Evolutionary conservation across 2,797 vertebrate genomes (phyloP).

Genomic region (Catostomus latipinnis): DNA sequence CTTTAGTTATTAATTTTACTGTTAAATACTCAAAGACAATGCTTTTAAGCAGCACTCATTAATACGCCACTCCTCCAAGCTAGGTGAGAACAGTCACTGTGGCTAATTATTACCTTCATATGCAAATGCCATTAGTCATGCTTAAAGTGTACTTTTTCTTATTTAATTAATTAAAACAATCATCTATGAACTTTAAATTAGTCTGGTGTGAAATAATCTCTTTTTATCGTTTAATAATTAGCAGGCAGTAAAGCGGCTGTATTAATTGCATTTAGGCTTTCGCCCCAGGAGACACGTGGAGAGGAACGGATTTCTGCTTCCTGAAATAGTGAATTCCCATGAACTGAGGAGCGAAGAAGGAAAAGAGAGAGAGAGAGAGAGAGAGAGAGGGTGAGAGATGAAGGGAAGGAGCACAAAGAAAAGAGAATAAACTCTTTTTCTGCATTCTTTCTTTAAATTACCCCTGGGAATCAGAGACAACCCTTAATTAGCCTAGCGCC

Average conservation of each 20-base stretch:
- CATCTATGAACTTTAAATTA: slow-evolving; percentile 95
- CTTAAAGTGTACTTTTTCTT: slow-evolving; percentile 78
- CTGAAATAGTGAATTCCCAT: slow-evolving; percentile 94
- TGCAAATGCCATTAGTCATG: slow-evolving; percentile 74
- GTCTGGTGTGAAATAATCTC: slow-evolving; percentile 90
- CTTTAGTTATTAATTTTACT: slow-evolving; percentile 80
- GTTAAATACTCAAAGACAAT: slow-evolving; percentile 79
- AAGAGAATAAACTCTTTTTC: slow-evolving; percentile 83
- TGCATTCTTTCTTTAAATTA: slow-evolving; percentile 82
- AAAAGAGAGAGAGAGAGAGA: slow-evolving; percentile 60
- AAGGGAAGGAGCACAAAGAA: slow-evolving; percentile 15
- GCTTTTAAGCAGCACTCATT: slow-evolving; percentile 76
- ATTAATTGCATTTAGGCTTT: slow-evolving; percentile 90
- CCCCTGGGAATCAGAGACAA: slow-evolving; percentile 89
- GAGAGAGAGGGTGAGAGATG: too few species aligned
- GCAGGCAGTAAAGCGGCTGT: slow-evolving; percentile 86
- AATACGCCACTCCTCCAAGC: slow-evolving; percentile 59
- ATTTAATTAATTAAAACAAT: slow-evolving; percentile 85
- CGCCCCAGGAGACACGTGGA: slow-evolving; percentile 78
- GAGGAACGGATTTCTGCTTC: slow-evolving; percentile 82
- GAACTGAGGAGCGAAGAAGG: slow-evolving; percentile 85
- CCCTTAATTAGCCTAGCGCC: slow-evolving; percentile 98
- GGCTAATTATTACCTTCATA: slow-evolving; percentile 75
- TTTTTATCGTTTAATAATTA: slow-evolving; percentile 92
- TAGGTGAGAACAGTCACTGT: slow-evolving; percentile 57